Base-by-base conservation (phyloP, 1,140 invertebrate species). In the Drosophila oshimai region DNA sequence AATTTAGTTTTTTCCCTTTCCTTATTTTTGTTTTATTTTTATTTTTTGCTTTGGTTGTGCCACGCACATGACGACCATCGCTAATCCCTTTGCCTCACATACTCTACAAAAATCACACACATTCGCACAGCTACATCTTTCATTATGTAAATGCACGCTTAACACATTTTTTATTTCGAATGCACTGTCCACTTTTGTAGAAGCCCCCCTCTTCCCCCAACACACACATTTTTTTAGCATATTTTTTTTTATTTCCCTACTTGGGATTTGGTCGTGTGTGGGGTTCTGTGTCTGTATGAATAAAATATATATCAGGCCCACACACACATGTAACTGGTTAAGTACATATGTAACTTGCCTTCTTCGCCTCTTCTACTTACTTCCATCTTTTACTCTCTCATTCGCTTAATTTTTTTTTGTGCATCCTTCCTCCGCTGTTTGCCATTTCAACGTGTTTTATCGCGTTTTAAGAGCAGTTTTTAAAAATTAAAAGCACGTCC, bases 61-160 rank as follows among this genome's bases (percentile, higher is more conserved):
- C 42, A 83, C 79, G 79, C 79, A 83, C 55, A 83, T 83, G 79
- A 78, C 83, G 81, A 68, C 75, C 80, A 49, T 57, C 74, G 80
- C 80, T 80, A 79, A 86, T 86, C 80, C 80, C 75, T 80, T 74
- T 80, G 54, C 71, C 70, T 22, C 34, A 57, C 68, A 71, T 44
- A 62, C 50, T 58, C 12, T 15, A 13, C n/a, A 50, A 36, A 51
- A 51, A 28, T 29, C 49, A 37, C 61, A 47, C 42, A 60, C 60
- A 74, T 42, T 68, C 13, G 60, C 28, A 83, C 65, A 62, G 79
- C 78, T 64, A 89, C 64, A 87, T 89, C 88, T 87, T 89, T 89
- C 87, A 89, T 89, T 89, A 89, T 89, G 87, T 89, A 89, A 89
- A 89, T 89, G 87, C 87, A 89, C 78, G 87, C 70, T 89, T 89